These are phyloP conservation scores for Cataglyphis albicans DNA, from an alignment of 2,888 invertebrate genomes.

Conservation along the genomic window DNA sequence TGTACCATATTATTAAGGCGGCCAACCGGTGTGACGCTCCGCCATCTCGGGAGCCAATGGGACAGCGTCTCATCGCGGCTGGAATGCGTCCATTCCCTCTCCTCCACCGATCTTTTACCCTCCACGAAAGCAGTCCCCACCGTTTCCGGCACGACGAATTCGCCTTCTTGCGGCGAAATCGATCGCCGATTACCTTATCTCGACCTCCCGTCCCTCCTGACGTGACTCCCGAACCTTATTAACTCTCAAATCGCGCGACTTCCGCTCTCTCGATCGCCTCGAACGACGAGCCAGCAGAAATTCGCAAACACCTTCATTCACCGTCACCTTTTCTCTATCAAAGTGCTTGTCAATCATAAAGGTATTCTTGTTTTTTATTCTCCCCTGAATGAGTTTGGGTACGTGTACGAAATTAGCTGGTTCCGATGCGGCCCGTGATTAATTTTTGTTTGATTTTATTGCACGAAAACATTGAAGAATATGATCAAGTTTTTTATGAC, in stretches of 20 bases:
- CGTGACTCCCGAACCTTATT: constrained; percentile 53
- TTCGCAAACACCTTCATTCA: constrained; percentile 54
- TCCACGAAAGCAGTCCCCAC: constrained; percentile 73
- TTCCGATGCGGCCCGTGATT: neutral
- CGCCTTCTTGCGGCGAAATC: constrained; percentile 61
- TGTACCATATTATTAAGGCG: constrained; percentile 84
- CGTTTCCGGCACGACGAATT: constrained; percentile 80
- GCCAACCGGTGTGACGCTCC: constrained; percentile 85
- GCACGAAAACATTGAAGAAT: neutral
- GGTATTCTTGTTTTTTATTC: constrained; percentile 40
- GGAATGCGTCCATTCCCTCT: constrained; percentile 82
- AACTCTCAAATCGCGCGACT: constrained; percentile 54
- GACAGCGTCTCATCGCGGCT: constrained; percentile 80
- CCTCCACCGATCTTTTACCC: constrained; percentile 65
- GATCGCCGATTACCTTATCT: constrained; percentile 59
- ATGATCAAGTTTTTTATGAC: constrained; percentile 3
- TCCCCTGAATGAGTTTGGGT: constrained; percentile 29
- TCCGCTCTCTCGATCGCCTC: constrained; percentile 49
- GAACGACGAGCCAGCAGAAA: constrained; percentile 45
- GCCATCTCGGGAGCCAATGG: constrained; percentile 82
- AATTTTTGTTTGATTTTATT: constrained; percentile 38
- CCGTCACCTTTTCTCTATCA: constrained; percentile 52
- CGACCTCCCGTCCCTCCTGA: constrained; percentile 21
- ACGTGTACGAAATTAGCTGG: constrained; percentile 30
- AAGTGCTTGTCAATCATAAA: constrained; percentile 56